A percentile compares a stretch with the other conserved stretches of the same genome.
Conservation (phyloP, 2,888 invertebrate species). For the Pristionchus maxplancki region DNA sequence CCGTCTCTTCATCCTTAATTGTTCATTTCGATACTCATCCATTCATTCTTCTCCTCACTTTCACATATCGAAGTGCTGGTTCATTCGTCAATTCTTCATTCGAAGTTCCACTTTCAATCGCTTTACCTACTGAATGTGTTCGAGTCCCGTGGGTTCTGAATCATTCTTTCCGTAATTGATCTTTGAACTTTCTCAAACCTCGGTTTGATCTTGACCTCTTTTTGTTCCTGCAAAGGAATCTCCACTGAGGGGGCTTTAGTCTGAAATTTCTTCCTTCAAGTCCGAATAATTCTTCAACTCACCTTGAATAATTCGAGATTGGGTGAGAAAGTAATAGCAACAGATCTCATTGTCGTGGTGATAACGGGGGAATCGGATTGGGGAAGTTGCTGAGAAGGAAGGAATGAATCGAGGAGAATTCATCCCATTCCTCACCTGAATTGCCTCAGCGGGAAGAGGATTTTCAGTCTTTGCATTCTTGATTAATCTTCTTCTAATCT, state of each 20-base stretch:
- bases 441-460: neutral
- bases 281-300: too few species aligned
- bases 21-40: neutral
- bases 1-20: neutral
- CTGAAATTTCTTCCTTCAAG: neutral
- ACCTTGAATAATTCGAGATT: slow-evolving; percentile 43
- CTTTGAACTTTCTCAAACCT: slow-evolving; percentile 29
- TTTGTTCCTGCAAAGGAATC: slow-evolving; percentile 5
- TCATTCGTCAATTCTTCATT: neutral
- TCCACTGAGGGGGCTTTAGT: neutral
- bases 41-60: neutral
- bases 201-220: slow-evolving; percentile 48
- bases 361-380: slow-evolving; percentile 1
- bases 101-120: slow-evolving; percentile 33
- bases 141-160: slow-evolving; percentile 48
- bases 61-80: slow-evolving; percentile 19
- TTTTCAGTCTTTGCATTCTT: neutral
- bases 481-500: slow-evolving; percentile 44
- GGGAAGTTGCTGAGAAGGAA: slow-evolving; percentile 21
- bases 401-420: neutral
- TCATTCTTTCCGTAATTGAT: neutral
- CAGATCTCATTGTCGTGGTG: slow-evolving; percentile 35
- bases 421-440: slow-evolving; percentile 8
- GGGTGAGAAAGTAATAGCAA: slow-evolving; percentile 52
- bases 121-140: slow-evolving; percentile 16